A percentile compares a stretch with the other conserved stretches of the same genome.
These are phyloP conservation scores for Phacellophora camtschatica DNA, from an alignment of 30 jellyfish, hydroid and myxozoan species.

Conservation along the genomic window DNA sequence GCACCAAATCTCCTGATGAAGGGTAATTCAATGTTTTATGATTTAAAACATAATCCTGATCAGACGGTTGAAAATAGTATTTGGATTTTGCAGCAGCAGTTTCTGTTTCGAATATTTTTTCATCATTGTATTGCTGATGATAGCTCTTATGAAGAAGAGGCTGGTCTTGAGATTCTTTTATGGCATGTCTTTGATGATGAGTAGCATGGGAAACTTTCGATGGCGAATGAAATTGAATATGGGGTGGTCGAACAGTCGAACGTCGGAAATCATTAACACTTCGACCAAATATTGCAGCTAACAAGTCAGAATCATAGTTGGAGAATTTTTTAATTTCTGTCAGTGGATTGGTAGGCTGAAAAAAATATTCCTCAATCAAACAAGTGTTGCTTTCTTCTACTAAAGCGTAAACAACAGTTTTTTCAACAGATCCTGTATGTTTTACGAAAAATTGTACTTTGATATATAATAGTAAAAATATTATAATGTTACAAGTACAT, in stretches of 20 bases:
- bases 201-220: background rate
- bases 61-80: slow-evolving; percentile 51
- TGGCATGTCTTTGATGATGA: background rate
- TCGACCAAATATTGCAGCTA: slow-evolving; percentile 25
- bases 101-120: background rate
- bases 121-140: background rate
- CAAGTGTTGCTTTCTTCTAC: too few relatives aligned
- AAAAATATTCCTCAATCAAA: too few relatives aligned
- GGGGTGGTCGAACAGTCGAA: slow-evolving; percentile 62
- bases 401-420: too few relatives aligned
- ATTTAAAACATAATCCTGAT: background rate
- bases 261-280: slow-evolving; percentile 18
- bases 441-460: too few relatives aligned
- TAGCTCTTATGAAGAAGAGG: background rate
- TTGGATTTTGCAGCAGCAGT: background rate
- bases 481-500: too few relatives aligned
- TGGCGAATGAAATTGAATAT: slow-evolving; percentile 60
- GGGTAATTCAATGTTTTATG: background rate
- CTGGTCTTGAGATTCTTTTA: background rate
- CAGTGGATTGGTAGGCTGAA: background rate
- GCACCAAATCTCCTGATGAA: slow-evolving; percentile 64
- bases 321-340: background rate
- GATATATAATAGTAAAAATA: too few relatives aligned
- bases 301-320: slow-evolving; percentile 4
- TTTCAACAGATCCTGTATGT: too few relatives aligned